phyloP scores from a whole-genome alignment of 2,888 invertebrate genomes.

The Eucera pruinosa region DNA sequence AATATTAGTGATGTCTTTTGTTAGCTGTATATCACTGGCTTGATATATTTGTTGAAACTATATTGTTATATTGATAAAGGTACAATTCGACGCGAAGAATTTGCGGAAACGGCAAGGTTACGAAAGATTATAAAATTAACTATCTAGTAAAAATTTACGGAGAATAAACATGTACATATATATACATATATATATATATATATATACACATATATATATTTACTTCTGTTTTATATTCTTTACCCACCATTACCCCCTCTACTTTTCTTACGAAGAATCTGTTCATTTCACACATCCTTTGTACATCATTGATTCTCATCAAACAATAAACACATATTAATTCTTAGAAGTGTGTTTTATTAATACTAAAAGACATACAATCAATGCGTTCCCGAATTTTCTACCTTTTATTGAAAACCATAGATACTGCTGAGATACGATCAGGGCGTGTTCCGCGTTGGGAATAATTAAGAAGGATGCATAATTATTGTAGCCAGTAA shows the following conservation, averaged over 20 bases:
- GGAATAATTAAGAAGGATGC: constrained; percentile 41
- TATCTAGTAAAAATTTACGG: constrained; percentile 50
- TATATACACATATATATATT: constrained; percentile 44
- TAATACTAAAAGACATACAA: not conserved
- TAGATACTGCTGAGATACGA: not conserved
- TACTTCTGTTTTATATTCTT: constrained; percentile 18
- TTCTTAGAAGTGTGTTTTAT: constrained; percentile 1
- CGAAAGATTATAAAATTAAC: constrained; percentile 41
- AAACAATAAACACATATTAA: not conserved
- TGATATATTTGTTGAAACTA: constrained; percentile 31
- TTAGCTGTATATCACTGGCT: constrained; percentile 15
- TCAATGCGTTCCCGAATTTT: not conserved
- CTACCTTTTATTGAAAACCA: not conserved
- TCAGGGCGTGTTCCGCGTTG: not conserved
- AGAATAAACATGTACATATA: constrained; percentile 64
- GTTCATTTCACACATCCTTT: not conserved
- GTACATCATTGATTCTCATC: not conserved
- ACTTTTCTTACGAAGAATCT: not conserved
- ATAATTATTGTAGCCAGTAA: constrained; percentile 46
- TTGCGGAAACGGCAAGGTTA: constrained; percentile 19
- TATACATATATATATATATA: constrained; percentile 51
- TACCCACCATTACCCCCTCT: not conserved
- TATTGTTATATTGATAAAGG: constrained; percentile 47
- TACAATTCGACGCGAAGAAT: constrained; percentile 33
- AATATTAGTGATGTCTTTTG: constrained; percentile 27